Base-by-base conservation (phyloP, 1,140 invertebrate species). In the Mesaphorura yosii region DNA sequence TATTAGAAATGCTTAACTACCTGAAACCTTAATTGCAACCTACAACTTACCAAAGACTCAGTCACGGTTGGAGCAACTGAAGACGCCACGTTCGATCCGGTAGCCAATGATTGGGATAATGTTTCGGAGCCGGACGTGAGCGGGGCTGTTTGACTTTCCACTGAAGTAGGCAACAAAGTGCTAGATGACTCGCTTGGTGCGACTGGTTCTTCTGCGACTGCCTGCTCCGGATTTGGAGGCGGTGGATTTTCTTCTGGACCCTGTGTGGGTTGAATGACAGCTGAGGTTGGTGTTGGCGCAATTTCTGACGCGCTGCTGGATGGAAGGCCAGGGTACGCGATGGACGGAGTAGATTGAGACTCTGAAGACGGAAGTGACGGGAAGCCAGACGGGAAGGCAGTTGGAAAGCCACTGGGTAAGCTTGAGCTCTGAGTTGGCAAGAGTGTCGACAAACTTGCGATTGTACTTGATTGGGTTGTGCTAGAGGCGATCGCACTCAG, bases 181-280 rank as follows among this genome's bases (percentile, higher is more conserved):
- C 19, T 46, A 7, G 27, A 19, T 5, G 45, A 41, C 17, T 12
- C 10, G 20, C 28, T 4, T 6, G 47, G 6, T 10, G 10, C 23
- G 22, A 41, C n/a, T 25, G 48, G 34, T 28, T 51, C 48, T 10
- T 42, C 48, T 25, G 48, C 48, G 19, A 25, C 46, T 14, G 46
- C 46, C 27, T 48, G 46, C 12, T 27, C 6, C 4, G 46, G 46
- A 34, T 48, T 48, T 31, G 46, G 46, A 15, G 31, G 20, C 10
- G 14, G 12, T 15, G 19, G 22, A 12, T 15, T 46, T 34, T 4
- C 46, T 48, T 48, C 46, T 31, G 10, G 46, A 20, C 5, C 19
- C 46, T 20, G 6, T 10, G 5, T 3, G 5, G 23, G 46, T n/a
- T 17, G 46, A 48, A 48, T 14, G 14, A 31, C 19, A 34, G 46